Base-by-base conservation (phyloP, 2,888 invertebrate genomes). In the Drosophila helvetica region DNA sequence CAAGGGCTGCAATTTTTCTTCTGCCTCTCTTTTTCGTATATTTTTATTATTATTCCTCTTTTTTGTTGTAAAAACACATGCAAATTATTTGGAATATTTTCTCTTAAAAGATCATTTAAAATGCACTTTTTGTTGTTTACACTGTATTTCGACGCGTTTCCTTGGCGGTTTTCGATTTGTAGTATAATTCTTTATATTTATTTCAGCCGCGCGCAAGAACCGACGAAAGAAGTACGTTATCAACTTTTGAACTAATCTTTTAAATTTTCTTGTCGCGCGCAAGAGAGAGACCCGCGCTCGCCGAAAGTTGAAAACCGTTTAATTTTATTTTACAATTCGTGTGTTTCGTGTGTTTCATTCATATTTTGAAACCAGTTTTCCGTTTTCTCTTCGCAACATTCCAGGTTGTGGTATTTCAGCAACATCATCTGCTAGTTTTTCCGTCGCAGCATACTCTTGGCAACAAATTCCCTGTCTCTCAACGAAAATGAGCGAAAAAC, bases 51-150 rank as follows among this genome's bases (percentile, higher is more conserved):
- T 53, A 19, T 38, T 42, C 22, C 27, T 42, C 17, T 18, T 15
- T 55, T 12, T 45, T 12, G 12, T 19, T 33, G 12, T 54, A 15
- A 47, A 43, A 57, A 46, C 47, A 52, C 43, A 52, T 43, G 59
- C 30, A 30, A 30, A 43, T 43, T 59, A 47, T 53, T 48, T 38
- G 38, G 38, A 38, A 38, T 38, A 38, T n/a, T 38, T 38, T 38
- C 38, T 38, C 15, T 38, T 38, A 38, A 38, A 38, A 38, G 38
- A 38, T 38, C 38, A 33, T 33, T 33, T 33, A 33, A 33, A 33
- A 15, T 12, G 33, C 33, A 17, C 48, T 52, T 15, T 15, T 38
- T 38, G 15, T 38, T 5, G 38, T 38, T 30, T 2, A 38, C 38
- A 38, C 38, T 38, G 38, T 7, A 27, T 38, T n/a, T n/a, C 38